Base-by-base conservation (phyloP, 2,888 invertebrate species). In the Himalopsyche kuldschensis region DNA sequence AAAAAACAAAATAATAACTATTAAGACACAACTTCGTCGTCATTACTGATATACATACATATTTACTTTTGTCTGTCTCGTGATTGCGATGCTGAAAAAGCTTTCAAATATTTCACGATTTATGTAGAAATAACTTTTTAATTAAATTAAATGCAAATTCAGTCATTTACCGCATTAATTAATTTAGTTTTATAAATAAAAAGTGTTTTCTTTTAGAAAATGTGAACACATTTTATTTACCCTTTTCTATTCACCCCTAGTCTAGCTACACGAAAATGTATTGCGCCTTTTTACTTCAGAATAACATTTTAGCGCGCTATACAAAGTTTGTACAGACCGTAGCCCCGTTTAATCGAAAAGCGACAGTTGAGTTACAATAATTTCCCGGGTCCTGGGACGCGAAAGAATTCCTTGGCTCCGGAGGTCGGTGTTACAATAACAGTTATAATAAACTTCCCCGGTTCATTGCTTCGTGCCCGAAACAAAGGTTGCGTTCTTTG, bases 401-500 rank as follows among this genome's bases (percentile, higher is more conserved):
- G 55, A 55, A 55, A 55, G 55, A 55, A 55, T 55, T 55, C 55
- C 55, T 41, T 15, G 41, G 41, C 41, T 41, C 41, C 41, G 41
- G 41, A 41, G 55, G 55, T 55, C 79, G 41, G 47, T 27, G 48
- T 79, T 48, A 27, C 79, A 79, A 48, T 79, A 79, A 79, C 55
- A 79, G 55, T 79, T 30, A 79, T 47, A 79, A 46, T 79, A 48
- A 48, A 79, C 47, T 79, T 79, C 55, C 79, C 27, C 55, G 79
- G 79, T 48, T 80, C 80, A 80, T 80, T 20, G 79, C 79, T 79
- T 48, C 41, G 69, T 35, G n/a, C 35, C n/a, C 55, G 48, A 76
- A 81, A 81, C 81, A 81, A 81, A 77, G 80, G 81, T 77, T 47
- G 69, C 48, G n/a, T 55, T 80, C 55, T 55, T 55, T 41, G 46